Evolutionary conservation across 2,888 invertebrate genomes (phyloP), one percentile per base, ranked within the genome.

Genomic region (Drosophila subquinaria): DNA sequence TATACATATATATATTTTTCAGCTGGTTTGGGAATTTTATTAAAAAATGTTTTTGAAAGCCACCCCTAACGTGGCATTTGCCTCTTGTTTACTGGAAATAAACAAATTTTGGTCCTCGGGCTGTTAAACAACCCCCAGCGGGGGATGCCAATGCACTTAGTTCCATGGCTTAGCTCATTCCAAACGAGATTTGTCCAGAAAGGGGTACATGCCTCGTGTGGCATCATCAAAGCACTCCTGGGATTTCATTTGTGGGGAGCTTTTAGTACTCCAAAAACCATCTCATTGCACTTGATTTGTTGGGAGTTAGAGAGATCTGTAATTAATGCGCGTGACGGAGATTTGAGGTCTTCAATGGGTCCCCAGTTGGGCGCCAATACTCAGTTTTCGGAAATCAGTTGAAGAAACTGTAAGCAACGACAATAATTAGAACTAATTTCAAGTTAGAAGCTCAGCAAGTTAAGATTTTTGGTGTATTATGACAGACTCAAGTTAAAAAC

Each of bases 81-180:
- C 50, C 60, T 43, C 47, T 79, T 89, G 82, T 88, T 84, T 76
- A 67, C 82, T 23, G 59, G 61, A 56, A 45, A 67, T 82, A 84
- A 89, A 84, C 88, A 89, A 87, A 84, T 87, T 84, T 81, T 40
- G 60, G 68, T 59, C 60, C 67, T 42, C 15, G 9, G 52, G 9
- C 45, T 15, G 40, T 17, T 57, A 64, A 83, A 61, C 83, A 78
- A 89, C 84, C 89, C 85, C 74, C 73, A 72, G 50, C 51, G 52
- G 56, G 48, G 71, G 66, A 70, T 64, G 61, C 45, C 79, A 78
- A 50, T 77, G 89, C 87, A 88, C 87, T 88, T 81, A 81, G 81
- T 36, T 23, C 47, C 38, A 30, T 43, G 33, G 36, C 52, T 36
- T 10, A 27, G 35, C 15, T 17, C 17, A 15, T 62, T 72, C 53